These are phyloP conservation scores for Dysmachus trigonus DNA, from an alignment of 2,888 invertebrate genomes.

Conservation along the genomic window DNA sequence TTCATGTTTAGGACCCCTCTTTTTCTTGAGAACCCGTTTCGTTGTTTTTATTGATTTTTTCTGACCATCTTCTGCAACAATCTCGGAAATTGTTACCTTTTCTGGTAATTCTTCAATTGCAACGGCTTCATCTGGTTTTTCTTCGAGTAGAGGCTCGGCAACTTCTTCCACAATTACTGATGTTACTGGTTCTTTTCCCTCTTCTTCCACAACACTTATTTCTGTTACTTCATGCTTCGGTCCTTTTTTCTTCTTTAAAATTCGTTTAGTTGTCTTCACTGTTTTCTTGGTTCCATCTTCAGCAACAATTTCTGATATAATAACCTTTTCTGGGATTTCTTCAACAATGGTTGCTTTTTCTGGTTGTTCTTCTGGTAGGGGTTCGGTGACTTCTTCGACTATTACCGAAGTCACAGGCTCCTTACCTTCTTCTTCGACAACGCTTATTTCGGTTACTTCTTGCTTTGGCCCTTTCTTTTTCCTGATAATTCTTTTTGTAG, in stretches of 20 bases:
- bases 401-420: conserved; percentile 57
- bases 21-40: conserved; percentile 60
- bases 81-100: conserved; percentile 62
- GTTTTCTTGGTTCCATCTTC: conserved; percentile 59
- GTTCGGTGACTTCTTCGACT: conserved; percentile 50
- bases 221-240: conserved; percentile 60
- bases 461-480: conserved; percentile 60
- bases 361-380: conserved; percentile 52
- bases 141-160: conserved; percentile 50
- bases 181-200: conserved; percentile 56
- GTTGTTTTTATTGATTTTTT: conserved; percentile 57
- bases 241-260: conserved; percentile 60
- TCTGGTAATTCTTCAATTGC: conserved; percentile 57
- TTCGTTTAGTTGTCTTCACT: conserved; percentile 57
- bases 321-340: conserved; percentile 58
- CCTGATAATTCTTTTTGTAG: conserved; percentile 58
- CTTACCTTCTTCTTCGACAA: conserved; percentile 59
- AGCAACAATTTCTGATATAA: conserved; percentile 63
- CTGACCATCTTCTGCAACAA: conserved; percentile 59
- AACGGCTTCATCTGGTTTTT: conserved; percentile 52
- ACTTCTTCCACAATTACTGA: conserved; percentile 54
- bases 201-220: conserved; percentile 59
- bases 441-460: conserved; percentile 59
- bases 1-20: conserved; percentile 58
- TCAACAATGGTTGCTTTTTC: conserved; percentile 56